Evolutionary conservation across 1,140 invertebrate genomes (phyloP).

Genomic region (Goniozus legneri): DNA sequence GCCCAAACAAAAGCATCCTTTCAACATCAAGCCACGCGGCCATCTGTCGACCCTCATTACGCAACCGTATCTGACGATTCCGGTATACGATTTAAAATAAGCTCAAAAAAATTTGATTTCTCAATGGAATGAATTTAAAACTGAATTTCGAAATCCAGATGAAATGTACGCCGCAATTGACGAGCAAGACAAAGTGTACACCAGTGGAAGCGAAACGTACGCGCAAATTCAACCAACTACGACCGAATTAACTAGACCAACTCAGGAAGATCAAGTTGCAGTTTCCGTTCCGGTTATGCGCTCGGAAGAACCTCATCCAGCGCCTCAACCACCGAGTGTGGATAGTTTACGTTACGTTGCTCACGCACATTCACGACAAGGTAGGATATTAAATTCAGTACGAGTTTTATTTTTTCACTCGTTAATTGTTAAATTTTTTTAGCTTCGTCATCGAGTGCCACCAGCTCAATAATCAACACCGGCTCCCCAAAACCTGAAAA

Average conservation of each 20-base stretch:
- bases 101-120: no score
- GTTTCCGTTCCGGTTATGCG: slow-evolving; percentile 27
- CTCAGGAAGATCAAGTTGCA: slow-evolving; percentile 47
- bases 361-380: slow-evolving; percentile 70
- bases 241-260: slow-evolving; percentile 52
- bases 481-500: slow-evolving; percentile 82
- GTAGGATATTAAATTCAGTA: slow-evolving; percentile 37
- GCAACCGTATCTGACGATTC: slow-evolving; percentile 82
- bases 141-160: no score
- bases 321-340: slow-evolving; percentile 59
- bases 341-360: slow-evolving; percentile 61
- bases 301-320: slow-evolving; percentile 35
- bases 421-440: slow-evolving; percentile 15
- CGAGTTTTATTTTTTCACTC: not conserved
- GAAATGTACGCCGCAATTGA: slow-evolving; percentile 89
- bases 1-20: slow-evolving; percentile 56
- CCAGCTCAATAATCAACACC: slow-evolving; percentile 68
- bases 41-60: slow-evolving; percentile 68
- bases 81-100: slow-evolving; percentile 51
- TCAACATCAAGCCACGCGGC: slow-evolving; percentile 50
- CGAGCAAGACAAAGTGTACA: slow-evolving; percentile 72
- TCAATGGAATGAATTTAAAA: no score
- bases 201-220: slow-evolving; percentile 83
- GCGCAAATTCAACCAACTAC: slow-evolving; percentile 75
- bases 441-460: slow-evolving; percentile 74